Evolutionary conservation across 2,888 invertebrate species (phyloP), one percentile per base, ranked within the genome.

Genomic region (Autographa pulchrina): DNA sequence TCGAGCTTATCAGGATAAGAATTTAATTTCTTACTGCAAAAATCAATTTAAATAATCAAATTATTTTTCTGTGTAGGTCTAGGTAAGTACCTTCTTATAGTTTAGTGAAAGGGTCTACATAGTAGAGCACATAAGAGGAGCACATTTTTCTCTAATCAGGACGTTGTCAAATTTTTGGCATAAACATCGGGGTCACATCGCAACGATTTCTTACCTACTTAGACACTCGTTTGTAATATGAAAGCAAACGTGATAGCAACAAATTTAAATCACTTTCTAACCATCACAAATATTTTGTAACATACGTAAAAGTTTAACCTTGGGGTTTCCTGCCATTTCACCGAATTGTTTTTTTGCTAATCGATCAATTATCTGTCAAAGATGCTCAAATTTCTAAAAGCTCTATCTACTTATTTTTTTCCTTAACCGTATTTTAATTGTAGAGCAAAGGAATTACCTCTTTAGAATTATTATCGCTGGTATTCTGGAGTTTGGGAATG

Each of bases 201-300:
- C 38, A 38, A 38, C 38, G 38, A 38, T n/a, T n/a, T n/a, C n/a
- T n/a, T 48, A 48, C 48, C n/a, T 48, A 48, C 48, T 48, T 48
- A 48, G 0, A 48, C 43, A 43, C 48, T n/a, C 48, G 48, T 48
- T 48, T 48, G 1, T n/a, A 48, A 48, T 38, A 38, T n/a, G 48
- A 48, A 48, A 48, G 48, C 48, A 48, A 48, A 48, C 48, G 43
- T 16, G 48, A 48, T n/a, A n/a, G 5, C 48, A 6, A n/a, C 43
- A 48, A 48, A 48, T 48, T 48, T 5, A 48, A 48, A 48, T 48
- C 48, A 48, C 48, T 48, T 48, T 48, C 48, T 48, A 48, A 48
- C 48, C 8, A 7, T n/a, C n/a, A 7, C 8, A 48, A 48, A 48
- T 48, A 48, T 48, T 48, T 48, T 48, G 6, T 48, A 48, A 48